A percentile compares a stretch with the other conserved stretches of the same genome.
phyloP scores from a whole-genome alignment of 2,888 invertebrate species.

The Fissipunctia ypsillon region DNA sequence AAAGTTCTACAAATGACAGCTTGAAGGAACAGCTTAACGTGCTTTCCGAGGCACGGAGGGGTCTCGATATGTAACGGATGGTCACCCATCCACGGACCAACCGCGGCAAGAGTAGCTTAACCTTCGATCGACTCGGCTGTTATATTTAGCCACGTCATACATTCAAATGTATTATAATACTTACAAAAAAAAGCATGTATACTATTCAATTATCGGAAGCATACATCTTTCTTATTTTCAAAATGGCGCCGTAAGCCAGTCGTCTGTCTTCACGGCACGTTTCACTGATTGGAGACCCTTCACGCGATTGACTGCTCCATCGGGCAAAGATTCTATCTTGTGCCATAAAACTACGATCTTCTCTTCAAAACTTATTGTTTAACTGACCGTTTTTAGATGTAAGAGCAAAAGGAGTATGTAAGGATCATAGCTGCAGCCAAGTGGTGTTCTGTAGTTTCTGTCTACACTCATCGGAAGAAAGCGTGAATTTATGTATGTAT shows the following conservation, averaged over 20 bases:
- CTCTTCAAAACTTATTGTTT: not conserved
- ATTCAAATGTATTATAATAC: not conserved
- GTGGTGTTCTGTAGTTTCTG: not conserved
- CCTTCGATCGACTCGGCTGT: too few relatives aligned
- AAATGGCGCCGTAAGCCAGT: conserved; percentile 28
- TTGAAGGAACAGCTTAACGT: too few relatives aligned
- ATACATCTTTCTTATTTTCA: not conserved
- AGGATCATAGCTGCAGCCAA: too few relatives aligned
- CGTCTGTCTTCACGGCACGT: conserved; percentile 35
- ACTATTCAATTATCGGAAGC: not conserved
- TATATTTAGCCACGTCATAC: too few relatives aligned
- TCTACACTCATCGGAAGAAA: not conserved
- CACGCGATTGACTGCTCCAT: conserved; percentile 12
- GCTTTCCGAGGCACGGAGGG: too few relatives aligned
- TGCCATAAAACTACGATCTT: not conserved
- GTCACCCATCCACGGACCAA: too few relatives aligned
- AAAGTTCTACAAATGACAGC: too few relatives aligned
- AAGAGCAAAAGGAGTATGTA: not conserved
- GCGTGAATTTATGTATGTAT: not conserved
- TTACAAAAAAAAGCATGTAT: not conserved
- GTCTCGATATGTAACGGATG: too few relatives aligned
- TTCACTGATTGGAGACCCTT: conserved; percentile 35
- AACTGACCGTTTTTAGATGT: not conserved
- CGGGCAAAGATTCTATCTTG: conserved; percentile 15
- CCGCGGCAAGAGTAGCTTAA: too few relatives aligned